Conservation (phyloP, 1,140 invertebrate genomes). For the Pachyrhynchus sulphureomaculatus region DNA sequence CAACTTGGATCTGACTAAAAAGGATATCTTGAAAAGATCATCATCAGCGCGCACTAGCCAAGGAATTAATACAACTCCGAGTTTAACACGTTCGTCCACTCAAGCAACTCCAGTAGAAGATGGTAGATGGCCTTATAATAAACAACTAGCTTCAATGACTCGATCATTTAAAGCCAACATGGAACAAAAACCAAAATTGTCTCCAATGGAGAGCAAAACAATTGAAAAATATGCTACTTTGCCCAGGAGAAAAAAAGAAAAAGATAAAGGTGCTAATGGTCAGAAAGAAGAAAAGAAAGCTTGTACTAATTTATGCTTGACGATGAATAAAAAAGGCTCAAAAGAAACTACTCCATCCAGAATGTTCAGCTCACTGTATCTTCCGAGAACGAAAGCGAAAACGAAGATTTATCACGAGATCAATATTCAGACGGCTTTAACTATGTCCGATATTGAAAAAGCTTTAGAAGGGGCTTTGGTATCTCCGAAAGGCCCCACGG, state of each 20-base stretch:
- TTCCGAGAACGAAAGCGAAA: constrained; percentile 54
- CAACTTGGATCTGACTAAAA: constrained; percentile 37
- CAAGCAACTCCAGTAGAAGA: constrained; percentile 66
- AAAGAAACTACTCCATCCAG: constrained; percentile 52
- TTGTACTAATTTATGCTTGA: constrained; percentile 45
- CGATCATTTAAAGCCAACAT: constrained; percentile 41
- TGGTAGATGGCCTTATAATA: constrained; percentile 62
- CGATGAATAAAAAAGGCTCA: constrained; percentile 47
- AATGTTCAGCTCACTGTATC: constrained; percentile 28
- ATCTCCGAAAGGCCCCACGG: constrained; percentile 43
- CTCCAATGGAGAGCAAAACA: constrained; percentile 54
- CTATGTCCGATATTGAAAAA: constrained; percentile 68
- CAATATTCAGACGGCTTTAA: constrained; percentile 70
- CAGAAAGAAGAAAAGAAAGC: constrained; percentile 48
- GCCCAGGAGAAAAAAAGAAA: constrained; percentile 66
- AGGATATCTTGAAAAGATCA: constrained; percentile 27
- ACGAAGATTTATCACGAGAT: constrained; percentile 79
- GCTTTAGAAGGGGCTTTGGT: constrained; percentile 64
- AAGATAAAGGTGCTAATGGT: constrained; percentile 55
- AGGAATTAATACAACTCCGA: not conserved
- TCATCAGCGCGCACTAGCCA: constrained; percentile 15
- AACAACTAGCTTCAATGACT: constrained; percentile 45
- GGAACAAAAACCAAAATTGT: constrained; percentile 33
- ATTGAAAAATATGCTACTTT: constrained; percentile 74
- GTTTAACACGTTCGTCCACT: constrained; percentile 28